phyloP scores from a whole-genome alignment of 2,888 invertebrate species.

The Zaprionus obscuricornis region DNA sequence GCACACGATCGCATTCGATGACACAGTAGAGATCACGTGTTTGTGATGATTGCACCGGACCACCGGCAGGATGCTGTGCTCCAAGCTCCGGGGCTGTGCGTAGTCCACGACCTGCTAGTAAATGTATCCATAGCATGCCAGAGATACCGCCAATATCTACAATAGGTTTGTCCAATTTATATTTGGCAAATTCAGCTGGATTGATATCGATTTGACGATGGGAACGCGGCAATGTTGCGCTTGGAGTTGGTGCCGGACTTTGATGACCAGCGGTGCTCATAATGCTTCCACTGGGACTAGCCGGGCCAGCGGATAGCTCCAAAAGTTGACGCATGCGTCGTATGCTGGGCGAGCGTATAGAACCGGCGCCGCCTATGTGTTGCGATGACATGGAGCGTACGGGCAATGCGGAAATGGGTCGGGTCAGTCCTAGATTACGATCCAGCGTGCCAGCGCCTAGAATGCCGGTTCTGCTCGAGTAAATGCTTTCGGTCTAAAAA shows the following conservation, averaged over 20 bases:
- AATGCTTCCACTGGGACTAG: conserved; percentile 85
- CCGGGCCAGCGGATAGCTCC: conserved; percentile 86
- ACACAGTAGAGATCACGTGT: conserved; percentile 97
- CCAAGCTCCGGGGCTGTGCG: conserved; percentile 88
- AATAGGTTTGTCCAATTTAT: conserved; percentile 92
- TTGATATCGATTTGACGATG: conserved; percentile 93
- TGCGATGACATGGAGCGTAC: conserved; percentile 90
- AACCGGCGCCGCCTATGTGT: conserved; percentile 86
- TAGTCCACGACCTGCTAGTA: conserved; percentile 93
- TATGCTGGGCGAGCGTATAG: conserved; percentile 88
- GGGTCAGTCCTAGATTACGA: conserved; percentile 86
- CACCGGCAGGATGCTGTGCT: conserved; percentile 62
- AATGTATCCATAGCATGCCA: conserved; percentile 95
- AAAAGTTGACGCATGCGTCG: conserved; percentile 92
- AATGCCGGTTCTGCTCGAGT: conserved; percentile 88
- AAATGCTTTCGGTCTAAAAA: conserved; percentile 84
- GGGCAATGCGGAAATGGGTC: conserved; percentile 87
- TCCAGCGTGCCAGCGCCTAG: conserved; percentile 87
- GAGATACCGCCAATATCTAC: conserved; percentile 87
- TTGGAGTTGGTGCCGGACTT: conserved; percentile 90
- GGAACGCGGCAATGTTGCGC: conserved; percentile 89
- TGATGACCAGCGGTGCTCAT: conserved; percentile 85
- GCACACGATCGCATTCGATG: conserved; percentile 97
- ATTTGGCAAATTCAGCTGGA: conserved; percentile 95
- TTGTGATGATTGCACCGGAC: conserved; percentile 84